A percentile compares a stretch with the other conserved stretches of the same genome.
Evolutionary conservation across 2,888 invertebrate species (phyloP).

Genomic region (Harpalus rufipes): DNA sequence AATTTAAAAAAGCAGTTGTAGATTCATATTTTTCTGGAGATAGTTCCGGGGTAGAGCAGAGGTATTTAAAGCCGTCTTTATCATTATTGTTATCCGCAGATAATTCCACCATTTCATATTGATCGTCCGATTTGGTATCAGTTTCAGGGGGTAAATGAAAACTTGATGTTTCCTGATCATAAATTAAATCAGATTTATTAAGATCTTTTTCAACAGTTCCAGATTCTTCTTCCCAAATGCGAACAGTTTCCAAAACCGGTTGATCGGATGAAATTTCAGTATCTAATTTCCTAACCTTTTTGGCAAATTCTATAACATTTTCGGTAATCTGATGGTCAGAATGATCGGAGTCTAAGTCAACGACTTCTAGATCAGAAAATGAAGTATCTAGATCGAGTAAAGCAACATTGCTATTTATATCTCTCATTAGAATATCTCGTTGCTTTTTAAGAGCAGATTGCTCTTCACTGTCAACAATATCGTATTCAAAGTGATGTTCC

Average conservation of each 20-base stretch:
- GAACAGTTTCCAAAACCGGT: constrained; percentile 14
- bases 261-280: background rate
- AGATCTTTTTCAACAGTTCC: background rate
- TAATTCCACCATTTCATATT: background rate
- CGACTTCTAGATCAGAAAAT: constrained; percentile 56
- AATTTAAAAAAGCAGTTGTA: background rate
- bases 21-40: background rate
- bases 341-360: constrained; percentile 8
- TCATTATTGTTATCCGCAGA: background rate
- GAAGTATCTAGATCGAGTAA: constrained; percentile 34
- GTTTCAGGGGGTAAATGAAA: too few species aligned
- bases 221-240: constrained; percentile 39
- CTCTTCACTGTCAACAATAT: constrained; percentile 36
- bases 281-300: constrained; percentile 31
- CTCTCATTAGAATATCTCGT: constrained; percentile 34
- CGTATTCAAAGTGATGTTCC: constrained; percentile 41
- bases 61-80: background rate
- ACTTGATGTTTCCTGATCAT: too few species aligned
- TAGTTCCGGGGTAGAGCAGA: background rate
- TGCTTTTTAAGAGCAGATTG: constrained; percentile 34
- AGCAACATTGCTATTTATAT: constrained; percentile 52
- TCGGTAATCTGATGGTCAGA: constrained; percentile 23
- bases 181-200: background rate
- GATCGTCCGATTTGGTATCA: background rate
- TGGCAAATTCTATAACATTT: constrained; percentile 45